phyloP scores from a whole-genome alignment of 2,888 invertebrate species.

The Torymus auratus region DNA sequence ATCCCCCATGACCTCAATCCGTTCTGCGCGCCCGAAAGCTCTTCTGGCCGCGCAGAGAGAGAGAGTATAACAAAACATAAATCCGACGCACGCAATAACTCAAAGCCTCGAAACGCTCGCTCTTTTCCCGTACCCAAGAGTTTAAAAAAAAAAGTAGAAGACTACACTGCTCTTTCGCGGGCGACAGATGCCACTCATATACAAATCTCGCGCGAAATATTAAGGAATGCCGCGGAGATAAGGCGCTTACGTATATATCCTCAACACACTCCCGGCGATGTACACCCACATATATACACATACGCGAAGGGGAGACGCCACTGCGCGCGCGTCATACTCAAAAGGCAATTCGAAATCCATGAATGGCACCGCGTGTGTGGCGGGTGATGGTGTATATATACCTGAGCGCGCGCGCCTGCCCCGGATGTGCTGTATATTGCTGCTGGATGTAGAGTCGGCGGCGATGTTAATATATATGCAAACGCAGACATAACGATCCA shows the following conservation, averaged over 20 bases:
- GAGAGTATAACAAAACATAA: slow-evolving; percentile 11
- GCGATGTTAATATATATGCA: slow-evolving; percentile 75
- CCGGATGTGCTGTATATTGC: slow-evolving; percentile 23
- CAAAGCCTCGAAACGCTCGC: slow-evolving; percentile 6
- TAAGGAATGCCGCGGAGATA: slow-evolving; percentile 19
- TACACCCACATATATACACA: background rate
- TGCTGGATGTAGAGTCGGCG: background rate
- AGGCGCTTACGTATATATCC: background rate
- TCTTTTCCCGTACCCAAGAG: background rate
- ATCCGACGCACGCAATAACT: slow-evolving; percentile 36
- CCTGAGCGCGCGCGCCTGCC: background rate
- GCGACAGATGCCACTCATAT: background rate
- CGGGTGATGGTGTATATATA: too few relatives aligned
- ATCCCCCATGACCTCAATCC: slow-evolving; percentile 24
- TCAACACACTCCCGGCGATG: background rate
- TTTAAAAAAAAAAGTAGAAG: background rate
- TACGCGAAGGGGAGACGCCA: background rate
- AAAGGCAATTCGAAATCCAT: slow-evolving; percentile 57
- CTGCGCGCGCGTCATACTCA: slow-evolving; percentile 35
- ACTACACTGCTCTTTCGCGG: background rate
- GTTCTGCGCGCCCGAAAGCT: background rate
- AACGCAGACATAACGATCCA: slow-evolving; percentile 76
- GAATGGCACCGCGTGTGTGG: slow-evolving; percentile 37
- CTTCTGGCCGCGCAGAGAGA: background rate
- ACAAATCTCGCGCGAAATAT: slow-evolving; percentile 36